Percentiles rank a stretch among this genome's conserved stretches.
These are phyloP conservation scores for Micronycteris hirsuta DNA, from an alignment of 2,113 vertebrate genomes.

Conservation along the genomic window DNA sequence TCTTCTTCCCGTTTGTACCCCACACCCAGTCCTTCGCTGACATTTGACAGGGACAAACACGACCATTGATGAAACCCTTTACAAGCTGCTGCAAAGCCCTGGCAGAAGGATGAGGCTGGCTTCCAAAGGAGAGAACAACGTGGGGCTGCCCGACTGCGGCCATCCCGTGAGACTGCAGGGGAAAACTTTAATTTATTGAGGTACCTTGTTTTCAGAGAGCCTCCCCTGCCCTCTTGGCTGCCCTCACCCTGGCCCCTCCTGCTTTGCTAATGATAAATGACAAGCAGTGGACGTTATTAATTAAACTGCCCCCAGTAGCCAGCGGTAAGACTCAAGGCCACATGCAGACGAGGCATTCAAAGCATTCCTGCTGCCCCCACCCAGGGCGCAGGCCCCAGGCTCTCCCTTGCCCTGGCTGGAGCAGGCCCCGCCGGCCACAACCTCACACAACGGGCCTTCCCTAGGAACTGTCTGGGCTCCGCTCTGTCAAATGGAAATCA, in stretches of 20 bases:
- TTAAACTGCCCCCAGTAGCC: slow-evolving; percentile 75
- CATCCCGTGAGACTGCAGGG: slow-evolving; percentile 2
- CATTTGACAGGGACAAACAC: neutral
- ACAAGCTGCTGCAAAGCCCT: neutral
- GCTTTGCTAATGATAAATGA: slow-evolving; percentile 79
- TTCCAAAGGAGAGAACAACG: slow-evolving; percentile 28
- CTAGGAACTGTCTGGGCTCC: slow-evolving; percentile 75
- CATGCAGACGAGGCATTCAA: slow-evolving; percentile 60
- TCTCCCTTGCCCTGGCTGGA: slow-evolving; percentile 80
- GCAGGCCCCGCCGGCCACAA: slow-evolving; percentile 42
- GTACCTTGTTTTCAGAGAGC: slow-evolving; percentile 33
- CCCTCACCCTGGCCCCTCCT: slow-evolving; percentile 40
- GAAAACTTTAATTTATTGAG: slow-evolving; percentile 69
- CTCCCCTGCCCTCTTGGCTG: neutral
- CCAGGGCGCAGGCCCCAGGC: slow-evolving; percentile 79
- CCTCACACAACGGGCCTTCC: slow-evolving; percentile 67
- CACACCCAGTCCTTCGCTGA: neutral
- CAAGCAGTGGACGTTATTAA: slow-evolving; percentile 80
- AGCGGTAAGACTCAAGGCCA: slow-evolving; percentile 62
- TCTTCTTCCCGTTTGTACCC: neutral
- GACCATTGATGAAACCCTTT: neutral
- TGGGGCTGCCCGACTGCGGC: slow-evolving; percentile 31
- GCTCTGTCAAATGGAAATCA: slow-evolving; percentile 82
- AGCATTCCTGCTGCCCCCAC: slow-evolving; percentile 68
- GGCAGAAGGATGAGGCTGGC: neutral